Conservation (phyloP, 2,113 vertebrate species). For the Nyctibius bracteatus region DNA sequence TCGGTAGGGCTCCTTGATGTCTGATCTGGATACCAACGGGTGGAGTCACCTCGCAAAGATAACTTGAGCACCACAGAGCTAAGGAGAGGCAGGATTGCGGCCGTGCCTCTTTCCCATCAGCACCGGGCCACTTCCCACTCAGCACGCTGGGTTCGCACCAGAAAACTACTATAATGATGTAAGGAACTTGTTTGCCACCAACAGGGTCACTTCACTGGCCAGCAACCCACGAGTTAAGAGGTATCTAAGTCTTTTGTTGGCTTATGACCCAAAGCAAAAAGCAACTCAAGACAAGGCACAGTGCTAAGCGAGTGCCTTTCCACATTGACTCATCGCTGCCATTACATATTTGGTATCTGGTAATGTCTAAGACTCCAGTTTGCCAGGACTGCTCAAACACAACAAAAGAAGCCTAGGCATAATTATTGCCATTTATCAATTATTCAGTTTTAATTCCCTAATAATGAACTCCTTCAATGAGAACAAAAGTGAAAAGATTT, state of each 20-base stretch:
- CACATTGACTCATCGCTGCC: neutral
- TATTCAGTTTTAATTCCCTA: neutral
- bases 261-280: neutral
- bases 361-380: neutral
- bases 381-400: neutral
- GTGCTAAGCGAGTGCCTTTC: neutral
- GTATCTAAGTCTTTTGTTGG: neutral
- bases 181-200: neutral
- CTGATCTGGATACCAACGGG: neutral
- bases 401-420: neutral
- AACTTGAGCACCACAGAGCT: neutral
- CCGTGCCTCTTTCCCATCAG: neutral
- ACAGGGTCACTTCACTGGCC: neutral
- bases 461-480: neutral
- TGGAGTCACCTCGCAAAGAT: neutral
- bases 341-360: accelerated
- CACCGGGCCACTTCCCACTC: neutral
- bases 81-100: neutral
- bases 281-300: neutral
- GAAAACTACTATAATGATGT: neutral
- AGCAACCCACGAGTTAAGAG: neutral
- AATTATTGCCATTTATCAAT: neutral
- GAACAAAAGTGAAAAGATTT: neutral
- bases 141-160: neutral
- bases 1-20: neutral